These are phyloP conservation scores for Bolborhynchus lineola DNA, from an alignment of 2,113 vertebrate species.

Conservation along the genomic window DNA sequence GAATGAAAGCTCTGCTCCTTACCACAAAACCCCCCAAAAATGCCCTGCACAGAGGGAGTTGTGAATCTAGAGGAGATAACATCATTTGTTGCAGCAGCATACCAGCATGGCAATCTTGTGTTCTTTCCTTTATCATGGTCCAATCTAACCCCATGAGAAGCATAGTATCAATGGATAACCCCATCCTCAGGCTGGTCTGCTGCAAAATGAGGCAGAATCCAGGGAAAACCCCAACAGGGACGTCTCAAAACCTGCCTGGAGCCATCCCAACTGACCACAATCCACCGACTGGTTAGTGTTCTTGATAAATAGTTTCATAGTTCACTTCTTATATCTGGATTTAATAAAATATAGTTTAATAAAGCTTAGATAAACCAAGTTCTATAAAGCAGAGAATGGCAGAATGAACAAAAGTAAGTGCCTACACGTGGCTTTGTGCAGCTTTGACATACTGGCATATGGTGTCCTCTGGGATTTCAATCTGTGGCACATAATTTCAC, in stretches of 20 bases:
- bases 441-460: background rate
- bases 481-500: background rate
- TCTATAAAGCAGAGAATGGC: background rate
- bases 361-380: background rate
- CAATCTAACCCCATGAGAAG: background rate
- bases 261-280: background rate
- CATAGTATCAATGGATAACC: background rate
- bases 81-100: background rate
- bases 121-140: background rate
- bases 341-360: background rate
- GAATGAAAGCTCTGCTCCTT: background rate
- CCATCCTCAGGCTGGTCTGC: background rate
- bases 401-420: background rate
- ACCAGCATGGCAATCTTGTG: rapidly evolving
- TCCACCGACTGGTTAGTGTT: background rate
- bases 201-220: background rate
- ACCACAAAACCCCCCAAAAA: background rate
- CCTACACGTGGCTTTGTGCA: background rate
- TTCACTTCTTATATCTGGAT: background rate
- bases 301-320: background rate
- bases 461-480: background rate
- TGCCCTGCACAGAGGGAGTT: background rate
- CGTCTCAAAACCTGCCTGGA: background rate
- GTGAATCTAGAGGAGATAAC: background rate
- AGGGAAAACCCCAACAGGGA: background rate